Conservation (phyloP, 2,888 invertebrate species). For the Argynnis bischoffii region DNA sequence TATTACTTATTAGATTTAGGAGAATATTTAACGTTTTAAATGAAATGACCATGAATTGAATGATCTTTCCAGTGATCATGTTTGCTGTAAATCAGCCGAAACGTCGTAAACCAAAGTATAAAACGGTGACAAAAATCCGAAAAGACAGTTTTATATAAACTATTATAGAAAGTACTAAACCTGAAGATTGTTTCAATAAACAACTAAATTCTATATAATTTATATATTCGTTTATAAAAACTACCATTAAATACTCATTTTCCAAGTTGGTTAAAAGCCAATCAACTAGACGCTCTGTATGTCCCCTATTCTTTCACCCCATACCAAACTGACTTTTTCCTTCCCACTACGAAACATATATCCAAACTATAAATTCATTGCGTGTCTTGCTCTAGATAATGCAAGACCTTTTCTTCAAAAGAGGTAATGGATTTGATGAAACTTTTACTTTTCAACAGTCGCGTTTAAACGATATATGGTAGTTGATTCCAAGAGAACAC, state of each 20-base stretch:
- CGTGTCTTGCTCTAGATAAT: constrained; percentile 32
- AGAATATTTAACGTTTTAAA: too few relatives aligned
- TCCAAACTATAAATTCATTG: constrained; percentile 49
- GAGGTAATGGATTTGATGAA: constrained; percentile 26
- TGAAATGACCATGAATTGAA: too few relatives aligned
- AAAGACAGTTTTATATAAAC: background rate
- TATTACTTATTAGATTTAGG: too few relatives aligned
- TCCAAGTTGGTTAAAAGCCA: constrained; percentile 7
- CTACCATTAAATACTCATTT: background rate
- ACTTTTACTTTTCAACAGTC: constrained; percentile 43
- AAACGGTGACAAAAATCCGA: background rate
- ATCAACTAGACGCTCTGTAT: constrained; percentile 48
- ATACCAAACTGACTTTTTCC: constrained; percentile 50
- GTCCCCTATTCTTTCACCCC: constrained; percentile 54
- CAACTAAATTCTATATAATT: constrained; percentile 56
- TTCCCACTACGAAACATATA: constrained; percentile 41
- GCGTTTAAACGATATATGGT: constrained; percentile 54
- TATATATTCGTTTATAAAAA: constrained; percentile 18
- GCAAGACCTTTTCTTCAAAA: background rate
- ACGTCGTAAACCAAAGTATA: too few relatives aligned
- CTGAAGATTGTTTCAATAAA: constrained; percentile 40
- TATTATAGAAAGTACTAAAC: constrained; percentile 9
- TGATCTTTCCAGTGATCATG: too few relatives aligned
- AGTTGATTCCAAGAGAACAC: constrained; percentile 68
- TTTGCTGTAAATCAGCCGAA: too few relatives aligned